phyloP scores from a whole-genome alignment of 1,140 invertebrate species.

The Drosophila burlai region DNA sequence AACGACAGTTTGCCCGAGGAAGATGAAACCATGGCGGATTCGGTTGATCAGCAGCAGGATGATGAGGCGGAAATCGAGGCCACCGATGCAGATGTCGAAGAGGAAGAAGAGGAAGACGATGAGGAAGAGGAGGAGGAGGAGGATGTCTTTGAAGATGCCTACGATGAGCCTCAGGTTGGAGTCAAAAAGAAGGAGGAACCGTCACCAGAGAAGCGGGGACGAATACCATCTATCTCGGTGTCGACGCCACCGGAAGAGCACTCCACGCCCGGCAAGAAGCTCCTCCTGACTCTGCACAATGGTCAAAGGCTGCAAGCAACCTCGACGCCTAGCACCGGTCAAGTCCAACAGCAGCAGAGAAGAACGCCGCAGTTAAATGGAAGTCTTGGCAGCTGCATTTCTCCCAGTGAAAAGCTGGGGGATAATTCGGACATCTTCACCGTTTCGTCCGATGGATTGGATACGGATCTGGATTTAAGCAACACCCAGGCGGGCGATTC shows the following conservation, averaged over 20 bases:
- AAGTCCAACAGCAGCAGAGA: conserved; percentile 46
- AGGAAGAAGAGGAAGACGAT: conserved; percentile 56
- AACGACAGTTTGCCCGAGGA: conserved; percentile 61
- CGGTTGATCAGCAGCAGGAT: conserved; percentile 60
- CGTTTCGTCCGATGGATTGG: conserved; percentile 80
- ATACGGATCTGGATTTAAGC: conserved; percentile 81
- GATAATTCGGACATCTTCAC: conserved; percentile 84
- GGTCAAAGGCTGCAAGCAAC: conserved; percentile 57
- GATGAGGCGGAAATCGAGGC: conserved; percentile 71
- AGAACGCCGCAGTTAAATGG: conserved; percentile 74
- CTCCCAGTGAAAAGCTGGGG: conserved; percentile 78
- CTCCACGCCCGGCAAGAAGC: conserved; percentile 46
- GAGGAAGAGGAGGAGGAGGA: conserved; percentile 45
- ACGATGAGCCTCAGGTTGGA: conserved; percentile 32
- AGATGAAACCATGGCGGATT: conserved; percentile 69
- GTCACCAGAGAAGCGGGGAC: conserved; percentile 29
- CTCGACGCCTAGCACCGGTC: conserved; percentile 63
- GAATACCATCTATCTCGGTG: conserved; percentile 31
- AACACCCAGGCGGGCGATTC: conserved; percentile 69
- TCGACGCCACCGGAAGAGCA: conserved; percentile 14
- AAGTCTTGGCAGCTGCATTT: conserved; percentile 77
- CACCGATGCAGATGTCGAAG: conserved; percentile 75
- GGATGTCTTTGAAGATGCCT: conserved; percentile 60
- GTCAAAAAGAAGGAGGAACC: conserved; percentile 19
- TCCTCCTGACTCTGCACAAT: conserved; percentile 56